Evolutionary conservation across 2,888 invertebrate genomes (phyloP), one percentile per base, ranked within the genome.

Genomic region (Parnassius mnemosyne): DNA sequence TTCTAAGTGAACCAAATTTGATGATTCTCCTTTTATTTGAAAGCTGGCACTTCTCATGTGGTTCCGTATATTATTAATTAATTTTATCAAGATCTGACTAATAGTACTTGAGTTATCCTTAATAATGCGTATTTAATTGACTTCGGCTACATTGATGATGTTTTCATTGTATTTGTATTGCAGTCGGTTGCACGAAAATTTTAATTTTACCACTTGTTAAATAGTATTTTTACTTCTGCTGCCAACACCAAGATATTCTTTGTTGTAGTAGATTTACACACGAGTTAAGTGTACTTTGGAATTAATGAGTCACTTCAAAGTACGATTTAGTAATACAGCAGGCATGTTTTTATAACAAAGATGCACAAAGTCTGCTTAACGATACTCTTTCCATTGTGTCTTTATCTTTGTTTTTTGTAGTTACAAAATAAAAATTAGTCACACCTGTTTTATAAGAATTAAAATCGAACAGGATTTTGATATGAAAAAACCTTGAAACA

Each of bases 401-500:
- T 66, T 71, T 69, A 73, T 73, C 69, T 64, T 65, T 65, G 61
- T 68, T 68, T 63, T 65, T 68, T 60, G 66, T 65, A 62, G 68
- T 75, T 74, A 73, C 70, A 65, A 75, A 71, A 72, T 67, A 41
- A 42, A 56, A 62, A 61, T 57, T 55, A 57, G 47, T 65, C 49
- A 53, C 56, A 63, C 12, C 12, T 58, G 44, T 60, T 41, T 52
- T 53, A 34, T 49, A 34, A 51, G 54, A 60, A 64, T 58, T 20
- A 49, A 49, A 52, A 53, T 59, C 49, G 63, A 71, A 66, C 71
- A 72, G 73, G 73, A 72, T 72, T 66, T 63, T 13, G 71, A 72
- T 73, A 70, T 51, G 34, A 54, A 49, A 46, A 64, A 10, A 66
- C 71, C 72, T 71, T 75, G 69, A 64, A 60, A 66, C 68, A 63